Evolutionary conservation across 2,888 invertebrate genomes (phyloP).

Genomic region (Lasioglossum leucozonium): DNA sequence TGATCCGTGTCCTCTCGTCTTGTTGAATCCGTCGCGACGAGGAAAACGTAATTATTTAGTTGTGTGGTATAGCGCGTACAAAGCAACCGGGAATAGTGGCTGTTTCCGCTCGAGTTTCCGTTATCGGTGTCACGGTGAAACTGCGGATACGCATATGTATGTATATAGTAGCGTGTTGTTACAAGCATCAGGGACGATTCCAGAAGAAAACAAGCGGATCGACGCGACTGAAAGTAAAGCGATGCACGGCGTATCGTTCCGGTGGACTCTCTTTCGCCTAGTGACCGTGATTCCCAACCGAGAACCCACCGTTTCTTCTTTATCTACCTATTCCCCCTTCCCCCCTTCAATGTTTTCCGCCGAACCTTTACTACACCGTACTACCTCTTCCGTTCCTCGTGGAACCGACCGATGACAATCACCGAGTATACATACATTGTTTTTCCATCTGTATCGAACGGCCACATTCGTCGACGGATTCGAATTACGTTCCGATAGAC

Average conservation of each 20-base stretch:
- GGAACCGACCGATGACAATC: not conserved
- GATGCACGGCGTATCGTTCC: not conserved
- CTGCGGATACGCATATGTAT: too few relatives aligned
- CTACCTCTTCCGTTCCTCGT: not conserved
- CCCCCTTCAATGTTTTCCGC: not conserved
- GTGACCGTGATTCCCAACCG: not conserved
- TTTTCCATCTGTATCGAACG: not conserved
- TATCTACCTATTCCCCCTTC: not conserved
- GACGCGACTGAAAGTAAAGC: conserved; percentile 15
- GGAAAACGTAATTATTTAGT: too few relatives aligned
- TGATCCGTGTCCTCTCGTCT: conserved; percentile 19
- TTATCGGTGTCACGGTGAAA: conserved; percentile 22
- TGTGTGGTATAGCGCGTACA: not conserved
- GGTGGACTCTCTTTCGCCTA: not conserved
- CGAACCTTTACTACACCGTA: not conserved
- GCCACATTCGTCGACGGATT: not conserved
- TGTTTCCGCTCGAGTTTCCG: conserved; percentile 23
- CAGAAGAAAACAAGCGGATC: conserved; percentile 23
- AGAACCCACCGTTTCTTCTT: not conserved
- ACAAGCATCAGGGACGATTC: not conserved
- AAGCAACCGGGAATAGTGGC: not conserved
- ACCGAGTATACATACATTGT: not conserved
- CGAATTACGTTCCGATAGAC: not conserved
- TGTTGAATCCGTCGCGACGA: not conserved
- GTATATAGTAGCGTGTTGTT: not conserved